Conservation (phyloP, 2,888 invertebrate species). For the Tenthredo mesomela region DNA sequence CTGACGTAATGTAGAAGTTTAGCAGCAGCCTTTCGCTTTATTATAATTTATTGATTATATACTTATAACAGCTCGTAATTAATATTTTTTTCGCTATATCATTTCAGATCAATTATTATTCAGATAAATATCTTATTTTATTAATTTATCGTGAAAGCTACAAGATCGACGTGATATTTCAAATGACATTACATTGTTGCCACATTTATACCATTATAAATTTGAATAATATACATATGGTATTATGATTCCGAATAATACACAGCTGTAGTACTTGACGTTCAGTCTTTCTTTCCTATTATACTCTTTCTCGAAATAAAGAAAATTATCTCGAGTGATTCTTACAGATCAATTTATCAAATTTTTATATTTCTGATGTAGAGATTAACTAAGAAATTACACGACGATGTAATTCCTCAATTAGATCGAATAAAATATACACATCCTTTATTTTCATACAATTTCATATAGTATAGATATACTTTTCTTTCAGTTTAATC, state of each 20-base stretch:
- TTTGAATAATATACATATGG: constrained; percentile 10
- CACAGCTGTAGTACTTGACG: constrained; percentile 23
- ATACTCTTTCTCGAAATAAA: background rate
- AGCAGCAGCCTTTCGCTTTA: constrained; percentile 5
- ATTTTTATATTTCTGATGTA: background rate
- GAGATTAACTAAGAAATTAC: background rate
- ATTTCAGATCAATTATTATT: constrained; percentile 10
- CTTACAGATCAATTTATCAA: background rate
- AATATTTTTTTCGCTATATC: background rate
- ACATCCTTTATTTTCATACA: too few species aligned
- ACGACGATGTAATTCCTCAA: too few species aligned
- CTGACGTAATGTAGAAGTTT: constrained; percentile 16
- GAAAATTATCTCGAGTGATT: background rate
- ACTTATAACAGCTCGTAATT: background rate
- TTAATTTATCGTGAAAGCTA: constrained; percentile 24
- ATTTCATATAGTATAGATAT: background rate
- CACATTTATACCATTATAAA: background rate
- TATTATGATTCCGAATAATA: background rate
- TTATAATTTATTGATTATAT: constrained; percentile 17
- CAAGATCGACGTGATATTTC: constrained; percentile 38
- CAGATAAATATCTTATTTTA: background rate
- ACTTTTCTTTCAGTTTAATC: background rate
- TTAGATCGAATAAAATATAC: too few species aligned
- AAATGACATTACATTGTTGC: constrained; percentile 40
- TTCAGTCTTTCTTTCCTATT: background rate